These are phyloP conservation scores for Chironomus tentans DNA, from an alignment of 2,888 invertebrate species.

Conservation along the genomic window DNA sequence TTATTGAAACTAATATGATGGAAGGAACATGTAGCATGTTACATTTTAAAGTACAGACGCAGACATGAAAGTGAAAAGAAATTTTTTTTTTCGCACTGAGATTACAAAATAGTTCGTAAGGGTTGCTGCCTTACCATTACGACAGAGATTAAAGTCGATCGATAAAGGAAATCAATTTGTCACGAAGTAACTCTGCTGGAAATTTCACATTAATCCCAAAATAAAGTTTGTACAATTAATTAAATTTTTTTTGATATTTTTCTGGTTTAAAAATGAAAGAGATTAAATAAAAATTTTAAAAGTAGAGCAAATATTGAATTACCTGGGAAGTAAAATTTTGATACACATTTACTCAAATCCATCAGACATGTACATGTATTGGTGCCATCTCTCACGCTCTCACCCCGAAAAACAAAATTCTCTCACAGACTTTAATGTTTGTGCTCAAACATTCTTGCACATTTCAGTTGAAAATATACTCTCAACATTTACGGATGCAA, in stretches of 20 bases:
- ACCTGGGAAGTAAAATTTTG: neutral
- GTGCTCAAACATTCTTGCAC: neutral
- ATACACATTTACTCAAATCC: neutral
- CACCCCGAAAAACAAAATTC: neutral
- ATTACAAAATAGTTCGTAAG: neutral
- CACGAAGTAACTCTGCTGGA: neutral
- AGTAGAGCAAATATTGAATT: neutral
- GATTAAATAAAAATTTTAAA: neutral
- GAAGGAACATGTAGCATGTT: too few species aligned
- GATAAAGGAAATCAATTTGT: constrained; percentile 2
- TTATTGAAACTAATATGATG: too few species aligned
- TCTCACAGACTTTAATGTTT: neutral
- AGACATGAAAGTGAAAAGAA: too few species aligned
- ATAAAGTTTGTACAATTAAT: constrained; percentile 2
- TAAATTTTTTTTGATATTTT: neutral
- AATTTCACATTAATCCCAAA: neutral
- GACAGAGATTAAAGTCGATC: neutral
- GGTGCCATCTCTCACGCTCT: neutral
- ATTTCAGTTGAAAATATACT: constrained; percentile 1
- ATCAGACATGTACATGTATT: neutral
- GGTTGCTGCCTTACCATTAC: neutral
- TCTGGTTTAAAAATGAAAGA: neutral
- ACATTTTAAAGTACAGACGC: too few species aligned
- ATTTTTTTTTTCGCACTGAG: too few species aligned
- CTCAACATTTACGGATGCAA: neutral